These are phyloP conservation scores for Palythoa heliodiscus DNA, from an alignment of 92 coral and sea anemone species.

Conservation along the genomic window DNA sequence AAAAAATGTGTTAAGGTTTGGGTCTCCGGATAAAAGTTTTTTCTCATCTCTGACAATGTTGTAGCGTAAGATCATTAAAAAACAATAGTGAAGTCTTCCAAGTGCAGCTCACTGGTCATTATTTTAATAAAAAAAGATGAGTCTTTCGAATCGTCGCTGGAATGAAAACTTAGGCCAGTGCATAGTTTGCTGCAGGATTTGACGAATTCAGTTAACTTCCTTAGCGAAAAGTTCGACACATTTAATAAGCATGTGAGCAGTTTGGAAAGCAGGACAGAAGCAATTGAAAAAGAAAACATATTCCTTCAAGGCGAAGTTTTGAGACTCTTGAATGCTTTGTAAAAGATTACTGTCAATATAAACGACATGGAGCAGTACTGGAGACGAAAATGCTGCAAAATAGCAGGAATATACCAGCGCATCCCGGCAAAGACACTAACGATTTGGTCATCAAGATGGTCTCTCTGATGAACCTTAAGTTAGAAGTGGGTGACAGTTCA, in stretches of 20 bases:
- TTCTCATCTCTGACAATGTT: no score
- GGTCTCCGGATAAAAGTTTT: no score
- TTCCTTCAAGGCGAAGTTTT: constrained; percentile 27
- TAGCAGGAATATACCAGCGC: constrained; percentile 31
- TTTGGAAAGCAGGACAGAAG: constrained; percentile 10
- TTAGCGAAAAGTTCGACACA: constrained; percentile 11
- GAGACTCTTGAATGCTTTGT: constrained; percentile 13
- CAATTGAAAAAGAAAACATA: constrained; percentile 7
- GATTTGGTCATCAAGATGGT: not conserved
- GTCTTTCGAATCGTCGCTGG: not conserved
- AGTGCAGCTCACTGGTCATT: no score
- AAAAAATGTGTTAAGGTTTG: no score
- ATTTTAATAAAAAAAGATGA: no score
- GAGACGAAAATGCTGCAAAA: constrained; percentile 36
- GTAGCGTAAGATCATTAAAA: no score
- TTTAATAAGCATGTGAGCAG: constrained; percentile 14
- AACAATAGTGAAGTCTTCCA: no score
- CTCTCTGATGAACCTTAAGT: not conserved
- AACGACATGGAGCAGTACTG: constrained; percentile 34
- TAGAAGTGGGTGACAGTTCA: not conserved
- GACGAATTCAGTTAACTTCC: constrained; percentile 17
- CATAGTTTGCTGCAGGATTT: not conserved
- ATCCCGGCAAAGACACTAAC: not conserved
- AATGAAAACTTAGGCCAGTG: not conserved
- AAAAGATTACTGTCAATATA: constrained; percentile 5